phyloP scores from a whole-genome alignment of 2,797 vertebrate genomes.

The Propithecus deckenii region DNA sequence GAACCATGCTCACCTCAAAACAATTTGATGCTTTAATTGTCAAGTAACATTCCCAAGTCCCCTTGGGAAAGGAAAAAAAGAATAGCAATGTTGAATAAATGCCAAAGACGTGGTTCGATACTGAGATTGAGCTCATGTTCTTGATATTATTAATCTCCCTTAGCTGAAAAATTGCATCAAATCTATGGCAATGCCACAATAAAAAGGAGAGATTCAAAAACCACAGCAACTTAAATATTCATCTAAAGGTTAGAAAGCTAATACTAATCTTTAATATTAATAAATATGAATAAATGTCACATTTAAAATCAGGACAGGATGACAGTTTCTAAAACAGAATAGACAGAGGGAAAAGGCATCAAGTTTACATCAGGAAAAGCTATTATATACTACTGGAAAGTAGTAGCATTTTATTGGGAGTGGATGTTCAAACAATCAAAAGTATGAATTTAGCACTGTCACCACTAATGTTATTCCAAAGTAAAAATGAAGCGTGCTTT shows the following conservation, averaged over 20 bases:
- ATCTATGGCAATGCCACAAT: background rate
- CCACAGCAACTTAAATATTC: background rate
- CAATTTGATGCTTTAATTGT: background rate
- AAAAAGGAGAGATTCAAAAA: background rate
- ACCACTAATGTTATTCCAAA: background rate
- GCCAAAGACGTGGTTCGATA: background rate
- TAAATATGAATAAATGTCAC: background rate
- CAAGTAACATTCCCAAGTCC: background rate
- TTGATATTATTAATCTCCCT: background rate
- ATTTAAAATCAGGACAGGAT: constrained; percentile 9
- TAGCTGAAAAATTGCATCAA: background rate
- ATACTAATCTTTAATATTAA: background rate
- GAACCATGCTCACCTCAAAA: background rate
- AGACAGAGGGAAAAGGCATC: background rate
- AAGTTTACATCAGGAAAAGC: background rate
- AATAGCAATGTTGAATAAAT: background rate
- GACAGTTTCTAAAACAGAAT: background rate
- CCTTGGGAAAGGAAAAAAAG: background rate
- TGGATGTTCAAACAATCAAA: background rate
- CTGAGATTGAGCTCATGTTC: background rate
- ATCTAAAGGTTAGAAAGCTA: background rate
- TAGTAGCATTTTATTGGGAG: background rate
- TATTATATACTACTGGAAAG: background rate
- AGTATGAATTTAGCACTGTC: background rate
- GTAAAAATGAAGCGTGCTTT: background rate